Percentiles rank a stretch among this genome's conserved stretches.
These are phyloP conservation scores for Leptodactylus fallax DNA, from an alignment of 2,797 vertebrate genomes.

Conservation along the genomic window DNA sequence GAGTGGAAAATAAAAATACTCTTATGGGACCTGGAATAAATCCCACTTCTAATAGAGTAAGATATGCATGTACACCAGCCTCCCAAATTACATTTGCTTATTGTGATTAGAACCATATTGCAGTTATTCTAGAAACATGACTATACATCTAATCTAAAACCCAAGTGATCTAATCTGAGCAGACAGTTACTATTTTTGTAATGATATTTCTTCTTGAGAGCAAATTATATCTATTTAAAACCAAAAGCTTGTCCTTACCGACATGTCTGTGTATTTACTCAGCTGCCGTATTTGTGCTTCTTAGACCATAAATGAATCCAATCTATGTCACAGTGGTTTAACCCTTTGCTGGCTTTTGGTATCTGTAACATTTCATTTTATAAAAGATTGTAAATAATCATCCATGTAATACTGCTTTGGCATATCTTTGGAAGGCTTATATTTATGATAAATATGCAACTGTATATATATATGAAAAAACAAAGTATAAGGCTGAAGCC, in stretches of 20 bases:
- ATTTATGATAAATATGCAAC: too few relatives aligned
- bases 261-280: conserved; percentile 21
- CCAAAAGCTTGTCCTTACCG: neutral
- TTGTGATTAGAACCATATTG: neutral
- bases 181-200: conserved; percentile 15
- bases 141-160: neutral
- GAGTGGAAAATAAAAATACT: neutral
- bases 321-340: neutral
- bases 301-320: neutral
- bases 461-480: too few relatives aligned
- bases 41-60: neutral
- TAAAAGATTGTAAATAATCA: neutral
- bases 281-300: conserved; percentile 28
- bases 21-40: neutral
- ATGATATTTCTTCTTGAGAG: conserved; percentile 8
- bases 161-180: neutral
- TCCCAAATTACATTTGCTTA: neutral
- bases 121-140: neutral
- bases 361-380: neutral
- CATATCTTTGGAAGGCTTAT: too few relatives aligned
- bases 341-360: neutral
- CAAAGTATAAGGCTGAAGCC: too few relatives aligned
- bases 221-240: conserved; percentile 5
- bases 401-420: neutral
- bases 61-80: neutral